phyloP scores from a whole-genome alignment of 2,797 vertebrate genomes.

The Gallinago solitaria region DNA sequence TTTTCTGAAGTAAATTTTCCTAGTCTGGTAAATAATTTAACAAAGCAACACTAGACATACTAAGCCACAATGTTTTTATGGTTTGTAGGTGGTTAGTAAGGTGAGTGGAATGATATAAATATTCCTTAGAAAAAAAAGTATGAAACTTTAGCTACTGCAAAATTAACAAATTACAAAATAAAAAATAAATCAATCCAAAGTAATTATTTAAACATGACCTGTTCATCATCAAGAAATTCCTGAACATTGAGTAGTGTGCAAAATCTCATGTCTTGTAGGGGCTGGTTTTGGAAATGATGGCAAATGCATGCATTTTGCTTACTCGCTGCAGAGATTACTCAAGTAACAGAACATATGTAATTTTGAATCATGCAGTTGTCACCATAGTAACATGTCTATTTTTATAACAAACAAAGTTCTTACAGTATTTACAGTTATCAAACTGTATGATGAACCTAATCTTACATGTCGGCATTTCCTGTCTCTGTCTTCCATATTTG shows the following conservation, averaged over 20 bases:
- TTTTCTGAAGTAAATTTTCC: not conserved
- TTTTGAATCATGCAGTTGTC: not conserved
- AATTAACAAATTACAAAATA: not conserved
- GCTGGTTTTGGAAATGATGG: not conserved
- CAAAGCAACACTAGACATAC: not conserved
- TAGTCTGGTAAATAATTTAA: not conserved
- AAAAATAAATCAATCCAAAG: not conserved
- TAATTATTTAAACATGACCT: not conserved
- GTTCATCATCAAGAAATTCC: not conserved
- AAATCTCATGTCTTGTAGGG: not conserved
- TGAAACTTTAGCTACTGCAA: not conserved
- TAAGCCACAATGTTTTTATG: not conserved
- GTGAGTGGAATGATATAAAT: not conserved
- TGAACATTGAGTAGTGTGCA: not conserved
- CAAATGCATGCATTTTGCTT: not conserved
- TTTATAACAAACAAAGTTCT: not conserved
- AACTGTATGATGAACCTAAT: not conserved
- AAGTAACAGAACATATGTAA: not conserved
- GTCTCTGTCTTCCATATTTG: not conserved
- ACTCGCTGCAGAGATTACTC: not conserved
- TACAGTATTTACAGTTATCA: not conserved
- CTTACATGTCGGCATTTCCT: not conserved
- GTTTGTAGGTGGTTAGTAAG: not conserved
- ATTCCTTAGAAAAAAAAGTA: not conserved
- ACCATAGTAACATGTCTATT: conserved; percentile 9